Conservation (phyloP, 1,140 invertebrate species). For the Drosophila sechellia region DNA sequence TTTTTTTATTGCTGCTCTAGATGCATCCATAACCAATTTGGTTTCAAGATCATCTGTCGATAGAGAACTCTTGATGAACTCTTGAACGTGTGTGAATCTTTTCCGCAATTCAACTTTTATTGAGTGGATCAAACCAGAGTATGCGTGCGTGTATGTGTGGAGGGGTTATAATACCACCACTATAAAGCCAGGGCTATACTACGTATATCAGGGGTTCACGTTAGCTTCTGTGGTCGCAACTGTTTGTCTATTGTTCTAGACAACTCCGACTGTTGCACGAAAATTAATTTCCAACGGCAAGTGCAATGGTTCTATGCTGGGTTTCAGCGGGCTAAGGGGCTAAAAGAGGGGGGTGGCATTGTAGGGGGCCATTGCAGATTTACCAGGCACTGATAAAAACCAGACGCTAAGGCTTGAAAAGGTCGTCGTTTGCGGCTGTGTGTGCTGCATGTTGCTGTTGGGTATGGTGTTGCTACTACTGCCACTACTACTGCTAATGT, state of each 20-base stretch:
- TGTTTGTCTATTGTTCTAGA: conserved; percentile 77
- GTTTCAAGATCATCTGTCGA: conserved; percentile 45
- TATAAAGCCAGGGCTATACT: conserved; percentile 6
- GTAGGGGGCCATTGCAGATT: conserved; percentile 52
- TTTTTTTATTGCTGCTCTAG: conserved; percentile 26
- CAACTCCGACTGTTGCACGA: conserved; percentile 74
- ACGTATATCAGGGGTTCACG: conserved; percentile 51
- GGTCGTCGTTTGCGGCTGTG: conserved; percentile 50
- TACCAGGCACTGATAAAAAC: conserved; percentile 74
- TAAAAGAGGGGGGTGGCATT: not conserved
- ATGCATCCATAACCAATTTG: conserved; percentile 39
- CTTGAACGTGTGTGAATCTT: conserved; percentile 73
- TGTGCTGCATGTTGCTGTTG: conserved; percentile 6
- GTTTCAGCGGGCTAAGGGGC: not conserved
- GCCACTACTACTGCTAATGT: conserved; percentile 10
- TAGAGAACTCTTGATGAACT: conserved; percentile 10
- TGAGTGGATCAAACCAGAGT: conserved; percentile 42
- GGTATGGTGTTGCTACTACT: conserved; percentile 25
- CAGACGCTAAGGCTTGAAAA: conserved; percentile 75
- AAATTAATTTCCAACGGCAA: conserved; percentile 80
- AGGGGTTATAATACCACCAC: not conserved
- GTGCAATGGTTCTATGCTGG: conserved; percentile 52
- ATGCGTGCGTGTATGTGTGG: not conserved
- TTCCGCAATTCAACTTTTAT: conserved; percentile 44
- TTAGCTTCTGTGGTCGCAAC: conserved; percentile 50